Base-by-base conservation (phyloP, 2,113 vertebrate species). In the Leucopsar rothschildi region DNA sequence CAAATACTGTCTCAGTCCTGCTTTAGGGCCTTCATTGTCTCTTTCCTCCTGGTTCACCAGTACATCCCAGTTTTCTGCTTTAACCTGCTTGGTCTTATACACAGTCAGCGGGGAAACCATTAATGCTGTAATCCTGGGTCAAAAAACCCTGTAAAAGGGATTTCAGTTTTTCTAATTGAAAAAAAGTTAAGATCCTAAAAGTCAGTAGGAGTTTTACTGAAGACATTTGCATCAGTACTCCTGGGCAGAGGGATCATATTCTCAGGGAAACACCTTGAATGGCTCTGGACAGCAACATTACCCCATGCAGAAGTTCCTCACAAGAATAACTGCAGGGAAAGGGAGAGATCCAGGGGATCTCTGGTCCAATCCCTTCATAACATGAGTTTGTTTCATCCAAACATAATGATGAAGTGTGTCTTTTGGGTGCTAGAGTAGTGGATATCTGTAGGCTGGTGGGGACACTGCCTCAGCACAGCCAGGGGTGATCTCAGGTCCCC, bases 351-450 rank as follows among this genome's bases (percentile, higher is more conserved):
- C 14, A n/a, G 6, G 10, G 31, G 6, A 19, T 69, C 16, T 2
- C 33, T 60, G 59, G 16, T 21, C 40, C 21, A n/a, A 0, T n/a
- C 16, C 18, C 55, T 69, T 53, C 42, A 13, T 31, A 35, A 8
- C 3, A 15, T 33, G 55, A 50, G 33, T 18, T 87, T 59, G 33
- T 82, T 33, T 49, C 12, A 59, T 31, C n/a, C 3, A 0, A 12
- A 68, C 10, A 18, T 11, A 3, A 0, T 4, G 5, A 49, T n/a
- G 10, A 52, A 60, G 7, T 1, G 5, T n/a, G 22, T 52, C 31
- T 60, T 60, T 57, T 27, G 59, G 50, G 40, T 63, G 39, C 35
- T 53, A 19, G 20, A 66, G 33, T 5, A 37, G 42, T 2, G 15
- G 39, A 2, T 28, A 47, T 12, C 49, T 42, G 23, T 35, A n/a